Evolutionary conservation across 1,140 invertebrate genomes (phyloP), one percentile per base, ranked within the genome.

Genomic region (Drosophila pseudoananassae): DNA sequence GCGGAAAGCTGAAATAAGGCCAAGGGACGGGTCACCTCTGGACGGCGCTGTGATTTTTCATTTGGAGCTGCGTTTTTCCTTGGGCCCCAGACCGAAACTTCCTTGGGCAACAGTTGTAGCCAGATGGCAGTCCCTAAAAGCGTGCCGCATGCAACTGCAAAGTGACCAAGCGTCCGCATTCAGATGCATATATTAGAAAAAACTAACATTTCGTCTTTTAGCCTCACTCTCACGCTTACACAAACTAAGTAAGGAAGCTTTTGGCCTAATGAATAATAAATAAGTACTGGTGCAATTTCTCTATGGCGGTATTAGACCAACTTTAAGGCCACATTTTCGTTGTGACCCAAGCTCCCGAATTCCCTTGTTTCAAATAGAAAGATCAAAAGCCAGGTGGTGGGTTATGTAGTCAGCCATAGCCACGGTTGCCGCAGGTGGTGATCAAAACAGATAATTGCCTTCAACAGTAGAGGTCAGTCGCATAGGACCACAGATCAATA

Each of bases 11-110:
- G 68, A 73, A 78, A 75, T 64, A 49, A 68, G 60, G 71, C 64
- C 46, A 38, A 40, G 43, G 65, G 63, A 69, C 31, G 64, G 45
- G 59, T 64, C 73, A 60, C 51, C 70, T 61, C 57, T 72, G 77
- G 72, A 84, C 68, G 81, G 81, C 72, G 81, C 81, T 85, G 81
- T 81, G 81, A 87, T 87, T 84, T 84, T 87, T 84, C 81, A 84
- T 84, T 84, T 75, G 50, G 29, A 52, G 38, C 47, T 61, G 58
- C 49, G 47, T 79, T 73, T 85, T 81, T 70, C 75, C 45, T 58
- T 40, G 17, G 27, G 33, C 17, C 49, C 15, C 36, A 15, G 33
- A 20, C 49, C 12, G 15, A 20, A 20, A 7, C 52, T 71, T 51
- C 65, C 58, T 61, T 52, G 58, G 73, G 73, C 81, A 84, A 81